Conservation (phyloP, 2,113 vertebrate genomes). For the Reinhardtius hippoglossoides region DNA sequence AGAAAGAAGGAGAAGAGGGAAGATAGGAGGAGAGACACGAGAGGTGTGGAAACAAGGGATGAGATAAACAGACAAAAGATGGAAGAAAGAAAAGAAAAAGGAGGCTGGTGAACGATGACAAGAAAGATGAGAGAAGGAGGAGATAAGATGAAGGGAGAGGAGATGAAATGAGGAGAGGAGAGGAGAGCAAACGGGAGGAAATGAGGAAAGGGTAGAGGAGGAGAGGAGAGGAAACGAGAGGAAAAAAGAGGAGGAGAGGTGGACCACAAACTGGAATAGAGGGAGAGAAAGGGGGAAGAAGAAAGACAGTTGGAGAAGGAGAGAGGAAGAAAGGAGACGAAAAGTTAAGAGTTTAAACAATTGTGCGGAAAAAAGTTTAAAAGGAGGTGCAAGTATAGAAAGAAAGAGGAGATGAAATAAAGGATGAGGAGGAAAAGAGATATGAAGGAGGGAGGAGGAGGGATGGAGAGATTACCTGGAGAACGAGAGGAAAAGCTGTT, state of each 20-base stretch:
- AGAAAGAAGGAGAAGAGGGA: neutral
- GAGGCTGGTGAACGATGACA: no score
- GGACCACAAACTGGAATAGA: no score
- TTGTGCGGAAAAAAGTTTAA: neutral
- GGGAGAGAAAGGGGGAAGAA: no score
- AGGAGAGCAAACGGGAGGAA: neutral
- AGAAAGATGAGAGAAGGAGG: no score
- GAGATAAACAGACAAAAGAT: no score
- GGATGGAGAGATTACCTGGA: slow-evolving; percentile 72
- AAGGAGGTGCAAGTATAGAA: no score
- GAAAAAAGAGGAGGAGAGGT: no score
- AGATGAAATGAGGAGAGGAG: neutral
- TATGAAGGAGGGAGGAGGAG: slow-evolving; percentile 12
- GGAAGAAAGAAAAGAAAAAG: no score
- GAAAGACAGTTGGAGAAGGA: no score
- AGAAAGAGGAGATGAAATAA: slow-evolving; percentile 19
- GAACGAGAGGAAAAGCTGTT: slow-evolving; percentile 71
- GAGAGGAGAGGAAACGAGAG: neutral
- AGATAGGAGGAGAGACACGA: neutral
- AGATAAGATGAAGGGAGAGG: neutral
- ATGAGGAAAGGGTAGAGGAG: neutral
- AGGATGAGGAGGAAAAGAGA: neutral
- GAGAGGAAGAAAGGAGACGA: neutral
- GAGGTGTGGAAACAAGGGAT: no score
- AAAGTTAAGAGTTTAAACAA: neutral